phyloP scores from a whole-genome alignment of 2,797 vertebrate species.

The Mycteria americana region DNA sequence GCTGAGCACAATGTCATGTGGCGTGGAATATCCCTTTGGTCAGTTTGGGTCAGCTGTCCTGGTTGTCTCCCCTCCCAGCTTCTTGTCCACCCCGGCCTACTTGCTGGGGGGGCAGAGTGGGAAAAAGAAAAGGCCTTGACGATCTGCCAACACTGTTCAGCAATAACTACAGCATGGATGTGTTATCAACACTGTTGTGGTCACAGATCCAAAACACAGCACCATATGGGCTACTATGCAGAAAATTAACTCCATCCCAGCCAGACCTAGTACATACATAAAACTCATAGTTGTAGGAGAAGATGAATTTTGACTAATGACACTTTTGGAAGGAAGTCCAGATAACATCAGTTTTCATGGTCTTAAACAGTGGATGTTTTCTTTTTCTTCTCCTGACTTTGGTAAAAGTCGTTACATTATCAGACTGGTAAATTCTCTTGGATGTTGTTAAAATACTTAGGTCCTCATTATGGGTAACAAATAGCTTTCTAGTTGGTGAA shows the following conservation, averaged over 20 bases:
- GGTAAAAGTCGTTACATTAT: background rate
- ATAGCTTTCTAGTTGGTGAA: background rate
- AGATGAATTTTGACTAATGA: background rate
- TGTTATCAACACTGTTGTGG: background rate
- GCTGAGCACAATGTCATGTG: rapidly evolving
- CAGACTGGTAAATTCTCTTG: background rate
- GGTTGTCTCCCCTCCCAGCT: background rate
- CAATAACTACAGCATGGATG: background rate
- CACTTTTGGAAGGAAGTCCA: background rate
- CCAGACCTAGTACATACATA: background rate
- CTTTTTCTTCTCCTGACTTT: background rate
- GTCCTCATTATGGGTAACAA: background rate
- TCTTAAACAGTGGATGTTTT: background rate
- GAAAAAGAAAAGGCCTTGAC: background rate
- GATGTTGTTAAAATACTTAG: background rate
- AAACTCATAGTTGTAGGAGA: background rate
- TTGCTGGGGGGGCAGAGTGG: background rate
- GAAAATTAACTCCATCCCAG: background rate
- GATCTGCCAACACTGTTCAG: background rate
- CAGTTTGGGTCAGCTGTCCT: background rate
- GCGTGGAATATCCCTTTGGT: background rate
- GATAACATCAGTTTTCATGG: background rate
- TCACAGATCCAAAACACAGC: background rate
- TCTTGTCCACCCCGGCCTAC: background rate
- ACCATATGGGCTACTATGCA: rapidly evolving